Conservation (phyloP, 2,888 invertebrate species). For the Dynastes hyllus region DNA sequence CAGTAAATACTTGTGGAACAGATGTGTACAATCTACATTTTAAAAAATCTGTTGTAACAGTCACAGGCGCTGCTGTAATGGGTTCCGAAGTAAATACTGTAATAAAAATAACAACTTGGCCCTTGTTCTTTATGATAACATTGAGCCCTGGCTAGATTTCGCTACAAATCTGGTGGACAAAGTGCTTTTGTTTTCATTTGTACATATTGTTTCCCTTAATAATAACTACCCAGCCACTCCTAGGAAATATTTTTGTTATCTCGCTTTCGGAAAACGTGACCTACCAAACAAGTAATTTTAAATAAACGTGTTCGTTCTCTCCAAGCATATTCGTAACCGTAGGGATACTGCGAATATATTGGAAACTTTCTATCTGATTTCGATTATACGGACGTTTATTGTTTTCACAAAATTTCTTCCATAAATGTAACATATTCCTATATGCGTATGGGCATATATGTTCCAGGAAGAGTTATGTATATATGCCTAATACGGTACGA, state of each 20-base stretch:
- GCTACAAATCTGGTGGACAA: slow-evolving; percentile 28
- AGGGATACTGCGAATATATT: not conserved
- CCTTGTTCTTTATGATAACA: slow-evolving; percentile 48
- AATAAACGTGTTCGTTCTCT: slow-evolving; percentile 14
- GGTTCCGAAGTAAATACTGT: slow-evolving; percentile 48
- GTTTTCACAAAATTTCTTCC: slow-evolving; percentile 1
- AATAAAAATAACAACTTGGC: slow-evolving; percentile 51
- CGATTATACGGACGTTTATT: slow-evolving; percentile 1
- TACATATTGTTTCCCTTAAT: slow-evolving; percentile 42
- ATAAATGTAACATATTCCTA: not conserved
- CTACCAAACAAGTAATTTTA: slow-evolving; percentile 6
- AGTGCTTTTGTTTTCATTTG: slow-evolving; percentile 45
- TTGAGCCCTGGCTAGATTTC: slow-evolving; percentile 21
- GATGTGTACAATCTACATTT: slow-evolving; percentile 48
- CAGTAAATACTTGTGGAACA: slow-evolving; percentile 42
- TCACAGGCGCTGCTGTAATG: slow-evolving; percentile 17
- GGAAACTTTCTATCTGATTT: slow-evolving; percentile 15
- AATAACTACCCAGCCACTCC: slow-evolving; percentile 1
- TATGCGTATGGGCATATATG: not conserved
- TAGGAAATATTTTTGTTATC: slow-evolving; percentile 25
- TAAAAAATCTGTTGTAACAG: slow-evolving; percentile 41
- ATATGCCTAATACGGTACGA: not conserved
- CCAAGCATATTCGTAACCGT: not conserved
- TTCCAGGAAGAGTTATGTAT: not conserved
- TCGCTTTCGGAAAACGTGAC: slow-evolving; percentile 23